A percentile compares a stretch with the other conserved stretches of the same genome.
These are phyloP conservation scores for Cylindroiulus punctatus DNA, from an alignment of 2,888 invertebrate genomes.

Conservation along the genomic window DNA sequence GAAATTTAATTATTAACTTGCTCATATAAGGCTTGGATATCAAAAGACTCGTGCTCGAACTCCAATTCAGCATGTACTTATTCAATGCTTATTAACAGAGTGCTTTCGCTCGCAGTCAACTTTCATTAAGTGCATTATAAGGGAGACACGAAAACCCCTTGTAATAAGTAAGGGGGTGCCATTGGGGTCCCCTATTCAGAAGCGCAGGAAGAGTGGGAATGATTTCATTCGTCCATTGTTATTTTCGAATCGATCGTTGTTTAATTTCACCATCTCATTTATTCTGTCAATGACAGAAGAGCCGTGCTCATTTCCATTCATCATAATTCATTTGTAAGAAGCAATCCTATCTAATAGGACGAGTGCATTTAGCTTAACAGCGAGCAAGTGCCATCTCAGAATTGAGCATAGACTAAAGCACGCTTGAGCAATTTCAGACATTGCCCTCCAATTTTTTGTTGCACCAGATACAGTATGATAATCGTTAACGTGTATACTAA, in stretches of 20 bases:
- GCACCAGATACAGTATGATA: too few relatives aligned
- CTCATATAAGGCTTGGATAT: background rate
- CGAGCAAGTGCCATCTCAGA: too few relatives aligned
- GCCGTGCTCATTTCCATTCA: background rate
- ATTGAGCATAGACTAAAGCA: too few relatives aligned
- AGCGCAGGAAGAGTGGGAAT: background rate
- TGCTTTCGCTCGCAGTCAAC: background rate
- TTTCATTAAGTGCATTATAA: background rate
- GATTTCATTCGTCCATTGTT: conserved; percentile 6
- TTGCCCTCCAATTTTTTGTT: too few relatives aligned
- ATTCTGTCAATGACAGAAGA: conserved; percentile 23
- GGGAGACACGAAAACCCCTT: background rate
- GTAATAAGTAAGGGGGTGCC: background rate
- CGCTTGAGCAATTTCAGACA: too few relatives aligned
- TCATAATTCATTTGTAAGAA: background rate
- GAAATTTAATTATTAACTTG: background rate
- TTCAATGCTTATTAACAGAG: background rate
- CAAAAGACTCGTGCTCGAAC: background rate
- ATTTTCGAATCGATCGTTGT: background rate
- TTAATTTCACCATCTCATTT: conserved; percentile 34
- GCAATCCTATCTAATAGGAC: background rate
- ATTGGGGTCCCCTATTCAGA: background rate
- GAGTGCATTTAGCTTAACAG: background rate
- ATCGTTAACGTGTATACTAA: too few relatives aligned
- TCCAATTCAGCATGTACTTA: background rate